Conservation (phyloP, 2,113 vertebrate species). For the Pteropus alecto region DNA sequence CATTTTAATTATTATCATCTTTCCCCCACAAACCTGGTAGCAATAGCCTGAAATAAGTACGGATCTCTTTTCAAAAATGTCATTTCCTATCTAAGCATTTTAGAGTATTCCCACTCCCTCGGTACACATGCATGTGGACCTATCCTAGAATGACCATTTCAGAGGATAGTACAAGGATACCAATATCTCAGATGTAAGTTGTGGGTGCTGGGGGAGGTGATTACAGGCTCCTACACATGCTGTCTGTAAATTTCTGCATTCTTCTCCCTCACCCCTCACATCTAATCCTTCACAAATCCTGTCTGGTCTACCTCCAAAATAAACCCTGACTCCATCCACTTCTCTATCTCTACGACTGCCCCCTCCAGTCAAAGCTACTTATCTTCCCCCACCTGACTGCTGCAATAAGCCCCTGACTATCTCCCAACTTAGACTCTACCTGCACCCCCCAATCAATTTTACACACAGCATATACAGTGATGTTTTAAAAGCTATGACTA, state of each 20-base stretch:
- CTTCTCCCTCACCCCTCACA: background rate
- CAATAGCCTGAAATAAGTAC: background rate
- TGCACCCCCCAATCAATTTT: background rate
- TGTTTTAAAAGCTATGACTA: background rate
- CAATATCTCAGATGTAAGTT: background rate
- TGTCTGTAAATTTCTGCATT: background rate
- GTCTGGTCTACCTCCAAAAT: background rate
- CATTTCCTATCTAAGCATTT: background rate
- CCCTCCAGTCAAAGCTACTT: background rate
- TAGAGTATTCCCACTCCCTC: background rate
- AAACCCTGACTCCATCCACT: background rate
- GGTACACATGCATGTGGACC: too few species aligned
- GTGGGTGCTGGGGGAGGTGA: too few species aligned
- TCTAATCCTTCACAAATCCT: background rate
- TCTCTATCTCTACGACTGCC: background rate
- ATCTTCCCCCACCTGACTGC: background rate
- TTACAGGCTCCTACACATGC: too few species aligned
- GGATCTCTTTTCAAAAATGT: background rate
- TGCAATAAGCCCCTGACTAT: background rate
- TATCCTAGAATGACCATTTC: background rate
- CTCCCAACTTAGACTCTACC: background rate
- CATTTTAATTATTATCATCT: background rate
- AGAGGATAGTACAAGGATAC: background rate
- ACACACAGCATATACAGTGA: background rate
- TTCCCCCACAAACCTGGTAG: background rate